Base-by-base conservation (phyloP, 2,888 invertebrate species). In the Nineta flava region DNA sequence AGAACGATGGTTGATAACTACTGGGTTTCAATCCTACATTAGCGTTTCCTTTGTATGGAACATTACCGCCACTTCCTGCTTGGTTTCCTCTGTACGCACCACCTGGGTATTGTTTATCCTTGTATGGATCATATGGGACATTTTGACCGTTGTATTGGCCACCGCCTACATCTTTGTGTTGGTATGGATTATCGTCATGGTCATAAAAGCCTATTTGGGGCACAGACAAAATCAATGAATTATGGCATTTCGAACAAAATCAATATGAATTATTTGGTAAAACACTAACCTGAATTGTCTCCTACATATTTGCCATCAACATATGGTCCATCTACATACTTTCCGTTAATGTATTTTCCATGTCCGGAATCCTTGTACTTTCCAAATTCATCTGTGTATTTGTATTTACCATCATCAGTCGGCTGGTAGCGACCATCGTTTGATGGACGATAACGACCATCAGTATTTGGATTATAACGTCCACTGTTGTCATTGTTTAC, bases 371-470 rank as follows among this genome's bases (percentile, higher is more conserved):
- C 26, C 26, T 26, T 26, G 26, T 26, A 26, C 1, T 7, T 5
- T 26, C 26, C 26, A 26, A 3, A 5, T 26, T 3, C 26, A 26
- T 26, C 26, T 6, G 26, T 26, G 26, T 26, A 26, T 26, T 26
- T 26, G 41, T 15, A 26, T 7, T 31, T 45, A 34, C 46, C 53
- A 34, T 42, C 46, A 43, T 13, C 32, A 2, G 73, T 69, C 0
- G 71, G 74, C 16, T 67, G 54, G 54, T 77, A 78, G 59, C 71
- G 72, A 1, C 77, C 77, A 55, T 72, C 71, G 15, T 63, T 61
- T 48, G 60, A 66, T 55, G 68, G 63, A 46, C 67, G 67, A 55
- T 73, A 73, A 57, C 64, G 65, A 4, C 72, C 72, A 52, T 70
- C 70, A 45, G 71, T 48, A 13, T 31, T 35, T 9, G 31, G 26